Conservation (phyloP, 1,140 invertebrate genomes). For the Sogatella furcifera region DNA sequence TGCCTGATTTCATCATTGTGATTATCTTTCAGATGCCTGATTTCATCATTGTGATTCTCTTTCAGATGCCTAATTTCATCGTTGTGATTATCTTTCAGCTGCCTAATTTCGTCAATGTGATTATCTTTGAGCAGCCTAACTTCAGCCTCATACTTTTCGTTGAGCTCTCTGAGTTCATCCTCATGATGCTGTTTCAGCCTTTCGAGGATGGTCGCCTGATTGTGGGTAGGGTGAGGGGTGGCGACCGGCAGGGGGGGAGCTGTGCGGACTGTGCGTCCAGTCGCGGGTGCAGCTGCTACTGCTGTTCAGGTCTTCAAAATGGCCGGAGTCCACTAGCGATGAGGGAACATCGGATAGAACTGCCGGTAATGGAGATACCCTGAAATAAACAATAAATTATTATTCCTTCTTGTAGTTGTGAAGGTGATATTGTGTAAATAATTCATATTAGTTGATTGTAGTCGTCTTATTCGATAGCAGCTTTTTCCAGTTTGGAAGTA, state of each 20-base stretch:
- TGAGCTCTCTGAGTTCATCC: conserved; percentile 55
- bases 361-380: conserved; percentile 1
- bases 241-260: conserved; percentile 5
- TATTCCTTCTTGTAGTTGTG: too few relatives aligned
- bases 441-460: too few relatives aligned
- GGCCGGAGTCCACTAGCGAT: conserved; percentile 72
- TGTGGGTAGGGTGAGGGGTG: background rate
- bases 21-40: conserved; percentile 67
- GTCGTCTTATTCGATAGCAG: too few relatives aligned
- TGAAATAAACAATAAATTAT: conserved; percentile 10
- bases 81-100: conserved; percentile 64
- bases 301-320: conserved; percentile 59
- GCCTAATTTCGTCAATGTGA: conserved; percentile 55
- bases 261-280: conserved; percentile 9
- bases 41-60: conserved; percentile 63
- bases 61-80: conserved; percentile 63
- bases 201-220: background rate
- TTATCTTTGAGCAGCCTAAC: conserved; percentile 43
- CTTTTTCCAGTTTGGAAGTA: too few relatives aligned
- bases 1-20: conserved; percentile 58
- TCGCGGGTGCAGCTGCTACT: conserved; percentile 31
- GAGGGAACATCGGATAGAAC: conserved; percentile 9
- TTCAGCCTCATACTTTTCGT: conserved; percentile 68
- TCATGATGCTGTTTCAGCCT: conserved; percentile 37
- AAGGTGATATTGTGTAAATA: too few relatives aligned